Evolutionary conservation across 2,888 invertebrate species (phyloP).

Genomic region (Xanthorhoe designata): DNA sequence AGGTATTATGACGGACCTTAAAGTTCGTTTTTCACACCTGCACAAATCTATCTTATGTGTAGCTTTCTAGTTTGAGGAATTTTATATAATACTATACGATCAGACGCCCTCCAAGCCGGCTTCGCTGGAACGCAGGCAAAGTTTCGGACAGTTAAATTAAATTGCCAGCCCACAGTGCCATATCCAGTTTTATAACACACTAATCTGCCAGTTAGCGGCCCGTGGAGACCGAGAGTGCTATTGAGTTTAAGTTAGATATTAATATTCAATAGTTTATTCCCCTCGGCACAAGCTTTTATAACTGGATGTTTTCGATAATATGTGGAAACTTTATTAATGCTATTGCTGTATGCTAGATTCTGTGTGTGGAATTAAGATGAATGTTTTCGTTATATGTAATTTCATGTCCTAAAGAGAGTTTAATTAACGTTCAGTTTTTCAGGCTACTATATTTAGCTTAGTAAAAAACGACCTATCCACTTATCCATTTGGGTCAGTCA

Average conservation of each 20-base stretch:
- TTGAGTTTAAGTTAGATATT: constrained; percentile 31
- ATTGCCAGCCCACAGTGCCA: constrained; percentile 35
- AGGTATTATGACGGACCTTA: background rate
- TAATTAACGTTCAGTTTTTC: background rate
- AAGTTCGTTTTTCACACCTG: constrained; percentile 6
- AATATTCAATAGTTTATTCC: constrained; percentile 36
- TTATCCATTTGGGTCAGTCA: too few relatives aligned
- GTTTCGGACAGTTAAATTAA: constrained; percentile 47
- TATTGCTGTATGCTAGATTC: background rate
- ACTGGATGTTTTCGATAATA: constrained; percentile 24
- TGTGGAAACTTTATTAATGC: constrained; percentile 10
- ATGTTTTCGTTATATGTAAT: background rate
- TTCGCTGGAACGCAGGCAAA: constrained; percentile 35
- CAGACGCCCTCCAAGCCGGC: constrained; percentile 36
- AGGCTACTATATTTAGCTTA: background rate
- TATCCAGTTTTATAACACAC: constrained; percentile 43
- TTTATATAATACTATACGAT: constrained; percentile 16
- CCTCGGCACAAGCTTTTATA: constrained; percentile 23
- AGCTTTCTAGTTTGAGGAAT: constrained; percentile 18
- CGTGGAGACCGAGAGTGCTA: constrained; percentile 31
- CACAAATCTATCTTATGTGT: constrained; percentile 6
- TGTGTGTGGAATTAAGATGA: background rate
- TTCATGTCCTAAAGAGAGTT: background rate
- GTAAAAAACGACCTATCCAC: too few relatives aligned
- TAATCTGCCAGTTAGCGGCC: constrained; percentile 42